These are phyloP conservation scores for Plestiodon gilberti DNA, from an alignment of 2,113 vertebrate species.

Conservation along the genomic window DNA sequence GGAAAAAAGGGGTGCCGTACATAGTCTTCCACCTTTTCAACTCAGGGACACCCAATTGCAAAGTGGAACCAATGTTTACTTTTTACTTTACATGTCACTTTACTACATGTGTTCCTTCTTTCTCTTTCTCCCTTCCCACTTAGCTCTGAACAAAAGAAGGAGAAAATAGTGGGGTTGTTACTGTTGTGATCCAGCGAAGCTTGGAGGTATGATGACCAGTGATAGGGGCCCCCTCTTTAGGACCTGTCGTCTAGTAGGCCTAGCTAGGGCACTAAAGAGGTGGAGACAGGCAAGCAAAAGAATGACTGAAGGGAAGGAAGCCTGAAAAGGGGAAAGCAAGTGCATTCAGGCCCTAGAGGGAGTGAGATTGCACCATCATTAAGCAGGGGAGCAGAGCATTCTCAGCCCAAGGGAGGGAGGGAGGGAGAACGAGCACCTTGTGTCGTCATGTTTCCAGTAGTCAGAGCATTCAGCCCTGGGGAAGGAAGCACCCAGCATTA, in stretches of 20 bases:
- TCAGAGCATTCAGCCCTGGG: conserved; percentile 5
- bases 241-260: background rate
- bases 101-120: background rate
- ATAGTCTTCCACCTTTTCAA: background rate
- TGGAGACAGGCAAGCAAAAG: background rate
- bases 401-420: background rate
- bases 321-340: conserved; percentile 1
- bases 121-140: background rate
- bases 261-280: background rate
- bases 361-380: fast-evolving
- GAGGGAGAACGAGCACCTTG: fast-evolving
- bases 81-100: too few relatives aligned
- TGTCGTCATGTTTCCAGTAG: background rate
- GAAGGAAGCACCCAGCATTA: background rate
- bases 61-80: background rate
- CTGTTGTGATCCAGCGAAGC: background rate
- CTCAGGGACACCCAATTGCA: background rate
- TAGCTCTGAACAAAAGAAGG: background rate
- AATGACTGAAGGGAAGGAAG: conserved; percentile 3
- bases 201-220: too few relatives aligned
- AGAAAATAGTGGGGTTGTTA: background rate
- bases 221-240: background rate
- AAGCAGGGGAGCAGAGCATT: background rate
- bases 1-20: background rate
- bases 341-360: background rate